phyloP scores from a whole-genome alignment of 2,113 vertebrate genomes.

The Boulengeromyrus knoepffleri region DNA sequence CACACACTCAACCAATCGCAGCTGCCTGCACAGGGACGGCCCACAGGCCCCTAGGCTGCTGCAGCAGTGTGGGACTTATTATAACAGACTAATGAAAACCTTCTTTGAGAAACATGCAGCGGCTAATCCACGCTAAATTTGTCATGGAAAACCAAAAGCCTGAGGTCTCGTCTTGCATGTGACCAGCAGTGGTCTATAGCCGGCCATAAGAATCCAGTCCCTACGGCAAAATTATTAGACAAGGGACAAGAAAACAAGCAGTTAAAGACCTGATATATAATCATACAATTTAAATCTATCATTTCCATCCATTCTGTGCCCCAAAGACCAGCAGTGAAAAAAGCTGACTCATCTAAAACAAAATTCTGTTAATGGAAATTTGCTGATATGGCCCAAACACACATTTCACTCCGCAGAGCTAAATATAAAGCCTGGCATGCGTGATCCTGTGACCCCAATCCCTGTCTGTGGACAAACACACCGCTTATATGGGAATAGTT shows the following conservation, averaged over 20 bases:
- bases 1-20: not conserved
- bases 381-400: not conserved
- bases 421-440: not conserved
- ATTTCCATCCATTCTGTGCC: not conserved
- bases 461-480: not conserved
- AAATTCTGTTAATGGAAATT: not conserved
- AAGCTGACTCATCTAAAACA: not conserved
- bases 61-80: not conserved
- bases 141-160: slow-evolving; percentile 6
- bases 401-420: not conserved
- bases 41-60: not conserved
- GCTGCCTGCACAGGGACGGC: not conserved
- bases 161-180: not conserved
- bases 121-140: not conserved
- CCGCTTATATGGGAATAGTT: not conserved
- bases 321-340: not conserved
- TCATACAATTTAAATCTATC: slow-evolving; percentile 10
- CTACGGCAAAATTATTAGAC: not conserved
- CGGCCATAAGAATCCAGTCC: not conserved
- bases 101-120: not conserved
- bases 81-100: slow-evolving; percentile 5
- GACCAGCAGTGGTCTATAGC: not conserved
- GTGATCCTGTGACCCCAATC: not conserved
- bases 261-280: not conserved
- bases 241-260: not conserved